Percentiles rank a stretch among this genome's conserved stretches.
These are phyloP conservation scores for Mus caroli DNA, from an alignment of 2,797 vertebrate species.

Conservation along the genomic window DNA sequence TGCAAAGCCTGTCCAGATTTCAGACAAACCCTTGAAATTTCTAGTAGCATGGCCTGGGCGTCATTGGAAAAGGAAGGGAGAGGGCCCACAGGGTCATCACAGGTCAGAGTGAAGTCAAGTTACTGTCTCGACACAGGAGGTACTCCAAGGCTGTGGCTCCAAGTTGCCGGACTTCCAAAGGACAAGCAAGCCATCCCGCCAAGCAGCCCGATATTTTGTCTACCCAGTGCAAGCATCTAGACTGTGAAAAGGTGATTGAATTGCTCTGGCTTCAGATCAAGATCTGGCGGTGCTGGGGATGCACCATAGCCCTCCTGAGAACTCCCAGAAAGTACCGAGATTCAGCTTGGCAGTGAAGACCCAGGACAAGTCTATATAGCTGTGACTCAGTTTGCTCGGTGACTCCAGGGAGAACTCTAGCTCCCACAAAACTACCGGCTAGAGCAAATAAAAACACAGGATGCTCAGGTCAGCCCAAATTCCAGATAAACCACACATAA, in stretches of 20 bases:
- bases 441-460: constrained; percentile 22
- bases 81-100: background rate
- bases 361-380: background rate
- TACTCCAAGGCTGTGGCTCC: background rate
- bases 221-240: constrained; percentile 58
- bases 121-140: background rate
- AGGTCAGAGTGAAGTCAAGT: constrained; percentile 23
- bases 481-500: background rate
- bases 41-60: constrained; percentile 36
- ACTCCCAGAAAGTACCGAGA: constrained; percentile 50
- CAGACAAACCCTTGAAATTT: constrained; percentile 66
- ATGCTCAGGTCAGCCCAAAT: background rate
- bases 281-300: background rate
- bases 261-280: constrained; percentile 27
- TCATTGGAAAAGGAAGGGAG: background rate
- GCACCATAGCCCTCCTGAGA: background rate
- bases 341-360: background rate
- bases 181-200: constrained; percentile 21
- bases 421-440: background rate
- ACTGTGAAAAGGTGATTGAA: constrained; percentile 35
- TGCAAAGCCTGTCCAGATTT: constrained; percentile 56
- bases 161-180: constrained; percentile 49
- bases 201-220: constrained; percentile 77
- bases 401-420: background rate
- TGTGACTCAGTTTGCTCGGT: background rate